Evolutionary conservation across 2,888 invertebrate species (phyloP), one percentile per base, ranked within the genome.

Genomic region (Nomada flava): DNA sequence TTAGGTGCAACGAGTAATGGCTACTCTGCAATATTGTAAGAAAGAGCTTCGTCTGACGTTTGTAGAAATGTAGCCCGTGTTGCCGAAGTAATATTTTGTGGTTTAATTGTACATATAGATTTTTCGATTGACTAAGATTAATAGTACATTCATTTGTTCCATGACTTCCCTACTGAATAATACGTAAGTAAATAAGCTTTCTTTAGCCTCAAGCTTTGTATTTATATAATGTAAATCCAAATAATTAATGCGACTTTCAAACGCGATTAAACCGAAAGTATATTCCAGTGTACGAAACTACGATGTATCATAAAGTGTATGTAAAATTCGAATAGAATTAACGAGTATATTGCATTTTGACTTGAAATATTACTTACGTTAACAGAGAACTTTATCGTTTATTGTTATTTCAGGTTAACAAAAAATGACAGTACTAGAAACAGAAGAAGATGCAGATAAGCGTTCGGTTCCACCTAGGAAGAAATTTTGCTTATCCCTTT

Each of bases 381-480:
- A 55, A 44, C 29, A 13, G 0, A 13, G 50, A 52, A 13, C 0
- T 29, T 29, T 42, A 55, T 50, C 11, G 60, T 62, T 60, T 44
- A 65, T 60, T 26, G 44, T 80, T 68, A 36, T 84, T 86, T 23
- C 70, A 94, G 94, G 94, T 94, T 92, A 92, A 89, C 90, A 91
- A 93, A 94, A 94, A 93, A 94, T 94, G 94, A 94, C 94, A 93
- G 94, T 94, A 91, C 93, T 94, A 94, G 94, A 93, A 92, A 93
- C 94, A 93, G 94, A 93, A 91, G 94, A 94, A 93, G 93, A 94
- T 90, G 92, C 92, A 90, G 94, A 94, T 93, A 93, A 94, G 92
- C 92, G 91, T 84, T 92, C 91, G 82, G 91, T 93, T 89, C 94
- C 94, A 77, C 94, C 94, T 59, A 93, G 93, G 89, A 94, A 94